A percentile compares a stretch with the other conserved stretches of the same genome.
phyloP scores from a whole-genome alignment of 2,113 vertebrate genomes.

The Nothoprocta pentlandii region DNA sequence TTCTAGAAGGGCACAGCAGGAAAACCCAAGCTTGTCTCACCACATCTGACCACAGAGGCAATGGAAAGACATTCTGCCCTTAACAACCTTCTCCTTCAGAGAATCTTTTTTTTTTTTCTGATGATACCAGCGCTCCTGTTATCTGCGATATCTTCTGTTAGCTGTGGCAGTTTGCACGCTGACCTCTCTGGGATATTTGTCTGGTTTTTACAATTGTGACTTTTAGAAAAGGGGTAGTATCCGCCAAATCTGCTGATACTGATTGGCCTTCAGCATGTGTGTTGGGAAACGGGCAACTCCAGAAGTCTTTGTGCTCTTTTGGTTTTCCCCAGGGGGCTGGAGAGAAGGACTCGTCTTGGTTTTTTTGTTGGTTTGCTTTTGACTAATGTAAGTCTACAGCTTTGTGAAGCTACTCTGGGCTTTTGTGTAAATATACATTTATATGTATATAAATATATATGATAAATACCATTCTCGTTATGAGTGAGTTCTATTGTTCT shows the following conservation, averaged over 20 bases:
- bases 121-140: neutral
- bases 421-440: neutral
- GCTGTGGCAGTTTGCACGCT: neutral
- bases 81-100: neutral
- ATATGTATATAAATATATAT: neutral
- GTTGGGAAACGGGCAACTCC: neutral
- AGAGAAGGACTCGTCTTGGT: neutral
- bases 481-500: neutral
- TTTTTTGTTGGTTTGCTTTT: neutral
- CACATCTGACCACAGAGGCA: neutral
- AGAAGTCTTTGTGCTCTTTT: neutral
- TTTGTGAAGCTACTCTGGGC: neutral
- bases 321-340: neutral
- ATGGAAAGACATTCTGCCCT: neutral
- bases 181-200: neutral
- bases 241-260: rapidly evolving
- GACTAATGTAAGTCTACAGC: neutral
- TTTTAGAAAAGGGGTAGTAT: neutral
- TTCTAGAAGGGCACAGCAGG: neutral
- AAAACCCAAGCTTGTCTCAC: neutral
- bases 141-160: neutral
- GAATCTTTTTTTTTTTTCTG: neutral
- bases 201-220: neutral
- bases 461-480: neutral
- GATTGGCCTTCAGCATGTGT: neutral